A percentile compares a stretch with the other conserved stretches of the same genome.
These are phyloP conservation scores for Troides aeacus DNA, from an alignment of 2,888 invertebrate genomes.

Conservation along the genomic window DNA sequence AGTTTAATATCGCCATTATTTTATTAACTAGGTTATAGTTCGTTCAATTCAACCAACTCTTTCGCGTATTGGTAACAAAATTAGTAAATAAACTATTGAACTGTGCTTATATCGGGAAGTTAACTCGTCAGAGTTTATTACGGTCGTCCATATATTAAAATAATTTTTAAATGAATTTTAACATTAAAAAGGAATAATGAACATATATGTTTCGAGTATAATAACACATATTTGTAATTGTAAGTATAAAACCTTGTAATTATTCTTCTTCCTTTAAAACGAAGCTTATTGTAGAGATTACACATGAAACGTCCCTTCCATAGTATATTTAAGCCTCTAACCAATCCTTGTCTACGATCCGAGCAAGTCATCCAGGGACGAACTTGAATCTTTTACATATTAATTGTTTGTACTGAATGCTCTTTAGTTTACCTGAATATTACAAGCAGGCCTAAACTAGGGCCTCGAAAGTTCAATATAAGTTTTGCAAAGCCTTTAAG, in stretches of 20 bases:
- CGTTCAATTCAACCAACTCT: neutral
- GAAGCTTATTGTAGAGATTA: neutral
- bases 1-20: neutral
- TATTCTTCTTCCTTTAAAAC: neutral
- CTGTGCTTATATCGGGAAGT: no score
- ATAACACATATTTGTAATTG: neutral
- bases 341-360: conserved; percentile 2
- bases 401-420: neutral
- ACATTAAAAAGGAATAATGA: neutral
- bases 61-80: no score
- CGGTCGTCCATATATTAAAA: no score
- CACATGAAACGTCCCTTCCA: neutral
- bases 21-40: neutral
- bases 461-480: neutral
- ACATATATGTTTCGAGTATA: neutral
- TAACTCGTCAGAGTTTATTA: no score
- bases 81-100: neutral
- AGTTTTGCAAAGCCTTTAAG: neutral
- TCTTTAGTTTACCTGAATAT: neutral
- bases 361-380: neutral
- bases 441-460: neutral
- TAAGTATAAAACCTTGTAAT: neutral
- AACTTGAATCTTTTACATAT: neutral
- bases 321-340: neutral
- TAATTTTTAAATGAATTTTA: no score